Percentiles rank a stretch among this genome's conserved stretches.
Evolutionary conservation across 2,113 vertebrate genomes (phyloP).

Genomic region (Esox niger): DNA sequence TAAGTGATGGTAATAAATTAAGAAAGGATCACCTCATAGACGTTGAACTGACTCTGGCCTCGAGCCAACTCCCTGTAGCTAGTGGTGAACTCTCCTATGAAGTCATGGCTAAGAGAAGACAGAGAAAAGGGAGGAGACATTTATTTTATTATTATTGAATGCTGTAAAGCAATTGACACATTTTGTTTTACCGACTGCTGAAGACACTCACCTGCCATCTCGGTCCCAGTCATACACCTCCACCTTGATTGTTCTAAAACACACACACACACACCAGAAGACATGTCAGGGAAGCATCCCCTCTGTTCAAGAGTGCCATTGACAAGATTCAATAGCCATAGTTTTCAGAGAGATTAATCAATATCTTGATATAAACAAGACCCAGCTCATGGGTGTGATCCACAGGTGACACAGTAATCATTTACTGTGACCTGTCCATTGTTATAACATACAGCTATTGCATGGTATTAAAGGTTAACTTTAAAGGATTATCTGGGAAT

Average conservation of each 20-base stretch:
- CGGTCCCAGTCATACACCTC: conserved; percentile 96
- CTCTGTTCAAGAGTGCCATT: no score
- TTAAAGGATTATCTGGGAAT: no score
- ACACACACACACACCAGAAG: conserved; percentile 24
- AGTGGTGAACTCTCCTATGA: conserved; percentile 96
- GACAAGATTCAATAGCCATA: no score
- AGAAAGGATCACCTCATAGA: conserved; percentile 83
- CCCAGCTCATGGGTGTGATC: no score
- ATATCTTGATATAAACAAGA: no score
- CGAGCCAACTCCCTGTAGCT: conserved; percentile 93
- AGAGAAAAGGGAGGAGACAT: not conserved
- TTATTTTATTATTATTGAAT: no score
- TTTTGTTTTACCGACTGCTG: not conserved
- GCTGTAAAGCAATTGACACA: no score
- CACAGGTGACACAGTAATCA: no score
- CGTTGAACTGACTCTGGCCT: conserved; percentile 92
- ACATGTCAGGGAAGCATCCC: not conserved
- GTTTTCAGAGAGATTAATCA: no score
- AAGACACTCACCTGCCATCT: conserved; percentile 83
- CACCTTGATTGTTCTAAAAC: conserved; percentile 88
- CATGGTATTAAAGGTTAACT: no score
- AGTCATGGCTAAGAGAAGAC: conserved; percentile 83
- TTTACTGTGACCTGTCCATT: no score
- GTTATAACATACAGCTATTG: no score
- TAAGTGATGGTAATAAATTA: not conserved